These are phyloP conservation scores for Hystrix cristata DNA, from an alignment of 2,113 vertebrate genomes.

Conservation along the genomic window DNA sequence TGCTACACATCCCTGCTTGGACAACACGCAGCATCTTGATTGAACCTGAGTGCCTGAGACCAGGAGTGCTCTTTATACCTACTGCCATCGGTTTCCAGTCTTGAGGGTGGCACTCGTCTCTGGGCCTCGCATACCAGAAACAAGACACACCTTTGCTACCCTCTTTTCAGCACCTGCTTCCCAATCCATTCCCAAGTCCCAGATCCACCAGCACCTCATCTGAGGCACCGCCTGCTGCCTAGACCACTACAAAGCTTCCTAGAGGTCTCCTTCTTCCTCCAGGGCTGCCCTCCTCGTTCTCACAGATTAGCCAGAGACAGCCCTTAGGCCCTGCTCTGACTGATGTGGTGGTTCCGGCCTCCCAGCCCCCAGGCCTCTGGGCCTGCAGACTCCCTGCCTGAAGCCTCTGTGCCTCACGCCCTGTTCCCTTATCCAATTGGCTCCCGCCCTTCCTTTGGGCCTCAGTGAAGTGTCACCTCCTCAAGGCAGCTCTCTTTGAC, in stretches of 20 bases:
- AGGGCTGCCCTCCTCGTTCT: accelerated
- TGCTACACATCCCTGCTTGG: background rate
- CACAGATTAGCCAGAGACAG: background rate
- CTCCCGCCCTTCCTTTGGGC: background rate
- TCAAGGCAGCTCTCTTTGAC: background rate
- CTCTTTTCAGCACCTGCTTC: too few species aligned
- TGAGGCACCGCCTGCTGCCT: background rate
- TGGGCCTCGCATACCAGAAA: background rate
- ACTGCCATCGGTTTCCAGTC: background rate
- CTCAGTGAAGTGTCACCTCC: background rate
- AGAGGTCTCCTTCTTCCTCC: background rate
- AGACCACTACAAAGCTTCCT: background rate
- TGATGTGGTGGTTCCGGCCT: background rate
- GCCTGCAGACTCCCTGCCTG: background rate
- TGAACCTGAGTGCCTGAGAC: background rate
- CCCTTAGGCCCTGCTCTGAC: background rate
- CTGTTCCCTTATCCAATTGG: background rate
- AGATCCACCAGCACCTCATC: background rate
- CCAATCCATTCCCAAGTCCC: background rate
- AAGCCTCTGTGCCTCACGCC: background rate
- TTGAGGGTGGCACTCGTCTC: accelerated
- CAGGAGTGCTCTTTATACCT: background rate
- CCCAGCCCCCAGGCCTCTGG: background rate
- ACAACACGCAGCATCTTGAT: accelerated
- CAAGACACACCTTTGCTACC: too few species aligned